Conservation (phyloP, 2,797 vertebrate species). For the Rallus crepitans region DNA sequence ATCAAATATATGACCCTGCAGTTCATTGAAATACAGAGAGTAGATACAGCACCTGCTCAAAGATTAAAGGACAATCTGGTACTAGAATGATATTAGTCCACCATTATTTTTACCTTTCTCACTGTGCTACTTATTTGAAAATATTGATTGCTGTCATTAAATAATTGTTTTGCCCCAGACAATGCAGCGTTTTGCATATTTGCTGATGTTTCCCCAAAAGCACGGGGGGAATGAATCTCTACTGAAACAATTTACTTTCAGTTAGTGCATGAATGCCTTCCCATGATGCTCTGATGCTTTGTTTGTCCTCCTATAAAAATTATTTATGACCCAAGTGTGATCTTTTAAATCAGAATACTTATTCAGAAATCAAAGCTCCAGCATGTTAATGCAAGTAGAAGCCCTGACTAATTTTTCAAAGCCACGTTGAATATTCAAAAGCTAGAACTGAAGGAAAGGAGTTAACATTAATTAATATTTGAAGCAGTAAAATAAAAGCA, state of each 20-base stretch:
- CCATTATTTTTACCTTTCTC: not conserved
- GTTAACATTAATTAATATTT: conserved; percentile 99
- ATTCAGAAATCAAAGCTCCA: conserved; percentile 89
- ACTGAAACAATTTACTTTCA: conserved; percentile 86
- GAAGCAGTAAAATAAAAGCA: conserved; percentile 98
- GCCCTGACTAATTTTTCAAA: conserved; percentile 92
- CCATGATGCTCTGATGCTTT: conserved; percentile 85
- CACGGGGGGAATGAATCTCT: conserved; percentile 83
- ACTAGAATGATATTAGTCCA: not conserved
- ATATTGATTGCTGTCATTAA: conserved; percentile 60
- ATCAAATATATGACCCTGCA: conserved; percentile 26
- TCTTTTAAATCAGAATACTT: conserved; percentile 89
- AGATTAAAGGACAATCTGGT: not conserved
- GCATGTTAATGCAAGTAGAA: conserved; percentile 85
- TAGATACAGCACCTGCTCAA: not conserved
- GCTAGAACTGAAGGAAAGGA: conserved; percentile 89
- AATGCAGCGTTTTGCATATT: conserved; percentile 78
- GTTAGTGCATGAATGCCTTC: conserved; percentile 86
- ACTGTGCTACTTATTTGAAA: conserved; percentile 56
- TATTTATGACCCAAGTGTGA: conserved; percentile 86
- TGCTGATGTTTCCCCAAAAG: conserved; percentile 82
- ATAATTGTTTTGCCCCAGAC: conserved; percentile 70
- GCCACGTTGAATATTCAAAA: conserved; percentile 97
- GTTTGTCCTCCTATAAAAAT: conserved; percentile 89
- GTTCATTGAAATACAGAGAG: conserved; percentile 12